These are phyloP conservation scores for Rhogogaster chlorosoma DNA, from an alignment of 2,888 invertebrate species.

Conservation along the genomic window DNA sequence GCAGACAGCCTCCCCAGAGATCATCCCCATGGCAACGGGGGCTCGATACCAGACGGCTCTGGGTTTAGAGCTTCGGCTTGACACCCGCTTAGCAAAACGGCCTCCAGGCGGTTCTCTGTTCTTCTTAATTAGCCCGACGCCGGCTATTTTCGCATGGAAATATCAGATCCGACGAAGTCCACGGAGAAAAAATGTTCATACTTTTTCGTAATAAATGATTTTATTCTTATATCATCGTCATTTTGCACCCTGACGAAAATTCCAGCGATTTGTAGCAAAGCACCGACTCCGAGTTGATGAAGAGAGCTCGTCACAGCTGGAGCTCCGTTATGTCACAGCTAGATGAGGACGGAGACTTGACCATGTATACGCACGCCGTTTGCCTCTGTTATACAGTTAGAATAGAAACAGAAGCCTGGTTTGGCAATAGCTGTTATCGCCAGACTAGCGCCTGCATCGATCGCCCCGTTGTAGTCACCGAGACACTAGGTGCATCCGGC, in stretches of 20 bases:
- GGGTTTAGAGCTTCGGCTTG: background rate
- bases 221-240: background rate
- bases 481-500: background rate
- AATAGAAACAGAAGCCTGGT: background rate
- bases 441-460: slow-evolving; percentile 3
- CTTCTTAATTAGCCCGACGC: background rate
- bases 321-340: slow-evolving; percentile 14
- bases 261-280: background rate
- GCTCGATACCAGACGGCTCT: slow-evolving; percentile 62
- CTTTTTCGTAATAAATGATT: too few relatives aligned
- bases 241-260: background rate
- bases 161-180: too few relatives aligned
- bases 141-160: too few relatives aligned
- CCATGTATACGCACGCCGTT: background rate
- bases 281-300: background rate
- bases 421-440: background rate
- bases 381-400: slow-evolving; percentile 5
- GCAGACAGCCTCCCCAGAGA: slow-evolving; percentile 55
- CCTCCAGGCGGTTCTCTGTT: background rate
- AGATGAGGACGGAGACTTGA: background rate
- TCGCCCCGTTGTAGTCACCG: background rate
- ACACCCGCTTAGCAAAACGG: background rate
- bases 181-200: too few relatives aligned
- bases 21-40: slow-evolving; percentile 70
- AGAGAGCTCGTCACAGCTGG: background rate